A percentile compares a stretch with the other conserved stretches of the same genome.
Evolutionary conservation across 2,797 vertebrate genomes (phyloP).

Genomic region (Syngnathus acus): DNA sequence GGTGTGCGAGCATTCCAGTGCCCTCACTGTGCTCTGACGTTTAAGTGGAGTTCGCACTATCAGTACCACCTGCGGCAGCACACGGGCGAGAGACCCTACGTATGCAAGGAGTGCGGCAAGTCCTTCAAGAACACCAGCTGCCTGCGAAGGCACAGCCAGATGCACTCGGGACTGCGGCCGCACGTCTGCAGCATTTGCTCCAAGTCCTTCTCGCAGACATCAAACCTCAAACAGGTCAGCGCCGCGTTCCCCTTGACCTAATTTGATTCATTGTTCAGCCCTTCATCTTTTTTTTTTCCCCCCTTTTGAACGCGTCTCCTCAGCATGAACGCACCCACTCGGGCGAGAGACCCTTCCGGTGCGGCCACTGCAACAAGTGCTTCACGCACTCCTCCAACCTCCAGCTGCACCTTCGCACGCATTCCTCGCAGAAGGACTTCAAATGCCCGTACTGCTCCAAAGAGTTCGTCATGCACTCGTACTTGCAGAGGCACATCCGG

Average conservation of each 20-base stretch:
- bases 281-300: no score
- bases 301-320: neutral
- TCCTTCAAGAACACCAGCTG: conserved; percentile 85
- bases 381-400: conserved; percentile 88
- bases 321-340: conserved; percentile 90
- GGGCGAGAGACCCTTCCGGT: conserved; percentile 83
- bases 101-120: conserved; percentile 84
- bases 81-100: conserved; percentile 82
- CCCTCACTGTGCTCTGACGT: conserved; percentile 83
- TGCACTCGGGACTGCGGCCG: conserved; percentile 82
- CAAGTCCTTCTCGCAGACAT: conserved; percentile 87
- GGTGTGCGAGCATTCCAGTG: conserved; percentile 87
- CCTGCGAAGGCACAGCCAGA: conserved; percentile 78
- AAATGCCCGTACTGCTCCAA: conserved; percentile 82
- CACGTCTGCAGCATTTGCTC: conserved; percentile 81
- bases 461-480: conserved; percentile 89
- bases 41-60: conserved; percentile 89
- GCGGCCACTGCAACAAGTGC: conserved; percentile 80
- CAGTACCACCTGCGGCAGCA: conserved; percentile 82
- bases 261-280: no score
- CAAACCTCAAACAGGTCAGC: conserved; percentile 78
- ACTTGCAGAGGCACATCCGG: conserved; percentile 86
- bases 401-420: conserved; percentile 84
- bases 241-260: neutral
- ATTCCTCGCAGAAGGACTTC: conserved; percentile 83